Evolutionary conservation across 2,888 invertebrate species (phyloP), one percentile per base, ranked within the genome.

Genomic region (Entomobrya multifasciata): DNA sequence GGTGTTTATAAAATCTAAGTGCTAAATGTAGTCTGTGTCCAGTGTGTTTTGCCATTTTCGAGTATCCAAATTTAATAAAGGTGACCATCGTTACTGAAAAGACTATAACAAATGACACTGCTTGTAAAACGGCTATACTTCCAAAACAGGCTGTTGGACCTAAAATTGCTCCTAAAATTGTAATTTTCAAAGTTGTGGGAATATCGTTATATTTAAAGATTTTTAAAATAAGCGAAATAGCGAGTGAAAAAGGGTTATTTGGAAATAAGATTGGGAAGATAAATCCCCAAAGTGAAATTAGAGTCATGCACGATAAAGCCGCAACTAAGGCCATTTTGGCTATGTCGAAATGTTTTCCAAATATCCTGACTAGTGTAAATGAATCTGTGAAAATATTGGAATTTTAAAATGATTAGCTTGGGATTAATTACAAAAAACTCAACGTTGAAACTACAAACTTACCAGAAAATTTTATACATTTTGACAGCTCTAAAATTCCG

Each of bases 101-200:
- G 13, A 60, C 15, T 0, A 77, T 30, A 1, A 11, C 44, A 0
- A 77, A 13, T 5, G 62, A 2, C 5, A 77, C 22, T 22, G 41
- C 77, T 60, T 77, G 77, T 0, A 77, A 47, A 0, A 77, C 77
- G 8, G 22, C 41, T 11, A 77, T 62, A n/a, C 77, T 77, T 8
- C 77, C 77, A 41, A 60, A n/a, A 1, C 15, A 15, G 13, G 60
- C 60, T 1, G 25, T 8, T 3, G 25, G 44, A 22, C 62, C 77
- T n/a, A 77, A 8, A 60, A 77, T 4, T 17, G 10, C n/a, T 0
- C 30, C 27, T 15, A 27, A 4, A 55, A 65, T 6, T 1, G 3
- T 4, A 15, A 1, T 17, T 8, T 17, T 4, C 17, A 55, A 17
- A 10, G 2, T n/a, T n/a, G 1, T 10, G 3, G 3, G 1, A 3